Evolutionary conservation across 2,113 vertebrate genomes (phyloP), one percentile per base, ranked within the genome.

Genomic region (Scytalopus superciliaris): DNA sequence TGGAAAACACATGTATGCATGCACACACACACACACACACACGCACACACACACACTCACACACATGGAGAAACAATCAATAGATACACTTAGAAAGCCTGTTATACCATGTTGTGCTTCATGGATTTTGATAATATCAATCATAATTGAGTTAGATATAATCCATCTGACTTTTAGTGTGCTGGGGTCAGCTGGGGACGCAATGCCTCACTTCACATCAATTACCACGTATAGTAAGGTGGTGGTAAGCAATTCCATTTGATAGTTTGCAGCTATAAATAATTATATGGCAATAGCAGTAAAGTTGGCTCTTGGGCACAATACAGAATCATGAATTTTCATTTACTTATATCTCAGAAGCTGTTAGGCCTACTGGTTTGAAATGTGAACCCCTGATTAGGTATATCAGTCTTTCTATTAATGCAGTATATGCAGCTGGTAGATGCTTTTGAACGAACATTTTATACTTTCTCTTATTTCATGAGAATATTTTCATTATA

Each of bases 111-210:
- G 97, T 94, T 67, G 90, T 97, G 96, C 96, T 92, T 83, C 89
- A 98, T 86, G 53, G 99, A 98, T 99, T 99, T 98, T 99, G 98
- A 99, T 99, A 97, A 98, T 99, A 99, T 99, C 98, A 99, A 99
- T 99, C 99, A 99, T 99, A 99, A 99, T 98, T 98, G 98, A 98
- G 98, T 99, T 98, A 98, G 98, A 98, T 98, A 98, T 98, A 98
- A 99, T 99, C 98, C 97, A 98, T 99, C 98, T 98, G 98, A 98
- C 98, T 99, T 98, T 95, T 97, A 97, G 97, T 95, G 96, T 87
- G 93, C 97, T 72, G 92, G 98, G 98, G 98, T 99, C 98, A 99
- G 95, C 95, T 73, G 93, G 98, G 96, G 97, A 97, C 87, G 78
- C 94, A 94, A 98, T 97, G 97, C 98, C 98, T 99, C 98, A 98